Evolutionary conservation across 2,797 vertebrate genomes (phyloP).

Genomic region (Astyanax mexicanus): DNA sequence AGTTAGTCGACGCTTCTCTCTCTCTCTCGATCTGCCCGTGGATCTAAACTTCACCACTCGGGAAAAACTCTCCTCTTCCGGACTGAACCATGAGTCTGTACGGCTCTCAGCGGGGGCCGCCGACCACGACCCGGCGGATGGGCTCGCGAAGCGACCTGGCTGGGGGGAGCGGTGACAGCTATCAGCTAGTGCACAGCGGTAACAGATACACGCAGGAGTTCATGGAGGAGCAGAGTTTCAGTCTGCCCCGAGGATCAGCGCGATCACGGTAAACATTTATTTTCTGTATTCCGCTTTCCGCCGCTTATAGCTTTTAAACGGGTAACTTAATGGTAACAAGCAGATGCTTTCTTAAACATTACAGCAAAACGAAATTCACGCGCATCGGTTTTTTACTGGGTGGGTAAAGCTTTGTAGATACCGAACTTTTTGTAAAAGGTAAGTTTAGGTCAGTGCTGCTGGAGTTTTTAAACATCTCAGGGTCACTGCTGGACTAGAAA

Average conservation of each 20-base stretch:
- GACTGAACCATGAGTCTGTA: conserved; percentile 61
- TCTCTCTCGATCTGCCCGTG: conserved; percentile 2
- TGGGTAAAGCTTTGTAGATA: too few species aligned
- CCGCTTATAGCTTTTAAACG: too few species aligned
- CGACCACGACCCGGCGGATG: conserved; percentile 30
- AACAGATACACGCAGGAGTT: conserved; percentile 66
- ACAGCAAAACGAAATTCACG: too few species aligned
- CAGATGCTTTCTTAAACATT: too few species aligned
- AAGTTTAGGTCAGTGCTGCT: too few species aligned
- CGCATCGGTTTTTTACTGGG: too few species aligned
- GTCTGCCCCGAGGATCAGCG: conserved; percentile 51
- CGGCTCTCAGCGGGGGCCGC: conserved; percentile 69
- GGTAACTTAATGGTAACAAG: too few species aligned
- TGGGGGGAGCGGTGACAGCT: neutral
- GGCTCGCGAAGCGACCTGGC: conserved; percentile 66
- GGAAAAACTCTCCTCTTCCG: neutral
- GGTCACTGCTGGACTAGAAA: too few species aligned
- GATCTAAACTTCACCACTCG: neutral
- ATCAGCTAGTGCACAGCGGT: conserved; percentile 61
- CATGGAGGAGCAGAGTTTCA: conserved; percentile 62
- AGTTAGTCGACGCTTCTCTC: neutral
- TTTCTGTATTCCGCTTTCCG: too few species aligned
- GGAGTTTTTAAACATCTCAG: too few species aligned
- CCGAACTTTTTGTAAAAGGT: too few species aligned
- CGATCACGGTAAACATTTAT: too few species aligned